Percentiles rank a stretch among this genome's conserved stretches.
phyloP scores from a whole-genome alignment of 2,888 invertebrate species.

The Epinotia nisella region DNA sequence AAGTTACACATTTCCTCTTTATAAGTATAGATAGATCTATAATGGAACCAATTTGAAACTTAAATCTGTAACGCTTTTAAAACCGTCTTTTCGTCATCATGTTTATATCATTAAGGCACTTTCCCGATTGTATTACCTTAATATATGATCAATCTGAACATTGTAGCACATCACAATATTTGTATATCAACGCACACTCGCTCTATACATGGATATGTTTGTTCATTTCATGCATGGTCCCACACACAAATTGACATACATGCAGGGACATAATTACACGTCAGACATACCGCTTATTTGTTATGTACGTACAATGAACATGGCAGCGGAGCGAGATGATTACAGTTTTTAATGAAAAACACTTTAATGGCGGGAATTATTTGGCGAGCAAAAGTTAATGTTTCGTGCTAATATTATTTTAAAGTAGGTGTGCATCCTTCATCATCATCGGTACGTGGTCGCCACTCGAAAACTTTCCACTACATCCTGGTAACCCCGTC shows the following conservation, averaged over 20 bases:
- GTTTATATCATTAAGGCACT: too few species aligned
- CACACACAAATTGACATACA: slow-evolving; percentile 63
- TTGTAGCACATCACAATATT: slow-evolving; percentile 16
- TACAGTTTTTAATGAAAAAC: slow-evolving; percentile 27
- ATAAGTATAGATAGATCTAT: too few species aligned
- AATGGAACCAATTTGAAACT: too few species aligned
- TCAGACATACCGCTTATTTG: slow-evolving; percentile 35
- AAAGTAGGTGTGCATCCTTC: neutral
- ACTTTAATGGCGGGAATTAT: slow-evolving; percentile 11
- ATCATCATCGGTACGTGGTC: too few species aligned
- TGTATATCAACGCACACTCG: slow-evolving; percentile 47
- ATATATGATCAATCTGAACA: neutral
- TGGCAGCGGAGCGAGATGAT: slow-evolving; percentile 21
- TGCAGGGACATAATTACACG: slow-evolving; percentile 40
- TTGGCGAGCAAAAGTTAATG: slow-evolving; percentile 4
- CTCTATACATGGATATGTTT: slow-evolving; percentile 61
- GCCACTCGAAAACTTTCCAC: too few species aligned
- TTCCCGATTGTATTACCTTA: neutral
- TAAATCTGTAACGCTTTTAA: too few species aligned
- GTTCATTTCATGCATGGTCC: slow-evolving; percentile 75
- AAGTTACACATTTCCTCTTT: too few species aligned
- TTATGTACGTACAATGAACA: slow-evolving; percentile 23
- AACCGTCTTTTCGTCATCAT: too few species aligned
- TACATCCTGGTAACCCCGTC: too few species aligned
- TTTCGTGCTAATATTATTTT: neutral